Evolutionary conservation across 2,113 vertebrate species (phyloP).

Genomic region (Ailurus styani): DNA sequence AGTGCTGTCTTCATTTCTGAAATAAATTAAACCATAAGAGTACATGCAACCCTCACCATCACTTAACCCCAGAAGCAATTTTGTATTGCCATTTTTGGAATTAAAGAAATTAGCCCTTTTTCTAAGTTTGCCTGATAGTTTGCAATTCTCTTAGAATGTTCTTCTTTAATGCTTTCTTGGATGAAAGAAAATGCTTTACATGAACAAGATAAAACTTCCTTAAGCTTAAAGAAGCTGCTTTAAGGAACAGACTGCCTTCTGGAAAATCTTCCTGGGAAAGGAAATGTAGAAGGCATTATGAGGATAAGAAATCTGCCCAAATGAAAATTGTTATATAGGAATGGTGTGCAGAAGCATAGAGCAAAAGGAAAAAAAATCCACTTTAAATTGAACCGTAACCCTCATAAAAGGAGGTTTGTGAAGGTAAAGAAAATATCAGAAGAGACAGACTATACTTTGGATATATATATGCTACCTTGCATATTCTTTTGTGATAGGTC

Average conservation of each 20-base stretch:
- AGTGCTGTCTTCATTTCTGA: neutral
- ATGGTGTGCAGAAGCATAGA: neutral
- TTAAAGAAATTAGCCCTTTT: slow-evolving; percentile 25
- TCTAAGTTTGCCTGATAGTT: neutral
- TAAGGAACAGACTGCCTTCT: slow-evolving; percentile 18
- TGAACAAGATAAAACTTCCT: slow-evolving; percentile 21
- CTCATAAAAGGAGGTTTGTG: neutral
- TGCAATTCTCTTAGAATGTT: slow-evolving; percentile 6
- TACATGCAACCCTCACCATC: neutral
- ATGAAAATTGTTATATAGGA: slow-evolving; percentile 9
- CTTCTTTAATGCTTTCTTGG: slow-evolving; percentile 45
- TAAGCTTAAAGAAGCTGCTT: slow-evolving; percentile 17
- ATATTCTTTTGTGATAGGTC: slow-evolving; percentile 24
- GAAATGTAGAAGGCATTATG: slow-evolving; percentile 42
- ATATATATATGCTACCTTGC: neutral
- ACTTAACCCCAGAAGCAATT: neutral
- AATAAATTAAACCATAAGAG: neutral
- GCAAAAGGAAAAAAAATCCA: neutral
- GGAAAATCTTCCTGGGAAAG: neutral
- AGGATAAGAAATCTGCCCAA: slow-evolving; percentile 27
- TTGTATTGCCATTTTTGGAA: neutral
- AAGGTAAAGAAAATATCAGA: neutral
- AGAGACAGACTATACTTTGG: neutral
- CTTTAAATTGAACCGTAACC: neutral
- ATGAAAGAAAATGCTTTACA: slow-evolving; percentile 46